Conservation (phyloP, 2,797 vertebrate genomes). For the Eupleurogrammus muticus region DNA sequence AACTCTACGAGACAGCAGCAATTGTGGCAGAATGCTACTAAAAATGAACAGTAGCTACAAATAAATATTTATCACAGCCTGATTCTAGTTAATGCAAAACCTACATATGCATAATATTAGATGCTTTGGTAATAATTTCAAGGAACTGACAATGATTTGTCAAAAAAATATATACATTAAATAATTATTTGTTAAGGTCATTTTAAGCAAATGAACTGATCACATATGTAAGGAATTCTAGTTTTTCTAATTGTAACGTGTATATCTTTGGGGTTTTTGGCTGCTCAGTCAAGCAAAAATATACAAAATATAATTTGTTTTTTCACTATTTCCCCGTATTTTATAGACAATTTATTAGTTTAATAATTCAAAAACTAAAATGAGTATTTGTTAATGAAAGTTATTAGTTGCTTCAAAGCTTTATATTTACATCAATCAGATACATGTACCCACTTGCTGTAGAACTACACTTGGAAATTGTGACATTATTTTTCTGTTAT, state of each 20-base stretch:
- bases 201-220: not conserved
- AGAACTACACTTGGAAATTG: constrained; percentile 39
- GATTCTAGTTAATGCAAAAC: not conserved
- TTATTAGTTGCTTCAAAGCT: not conserved
- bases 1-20: not conserved
- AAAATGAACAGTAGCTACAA: not conserved
- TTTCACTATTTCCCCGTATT: not conserved
- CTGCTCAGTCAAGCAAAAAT: not conserved
- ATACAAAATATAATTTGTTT: not conserved
- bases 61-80: not conserved
- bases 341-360: not conserved
- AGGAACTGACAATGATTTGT: not conserved
- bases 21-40: not conserved
- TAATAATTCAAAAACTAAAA: not conserved
- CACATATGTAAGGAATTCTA: too few species aligned
- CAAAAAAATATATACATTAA: not conserved
- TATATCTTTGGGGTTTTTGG: not conserved
- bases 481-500: constrained; percentile 53
- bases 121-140: not conserved
- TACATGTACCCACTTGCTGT: constrained; percentile 7
- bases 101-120: not conserved
- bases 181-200: not conserved
- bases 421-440: constrained; percentile 19
- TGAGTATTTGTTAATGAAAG: not conserved
- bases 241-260: not conserved